Percentiles rank a stretch among this genome's conserved stretches.
Conservation (phyloP, 2,888 invertebrate genomes). For the Eupithecia subfuscata region DNA sequence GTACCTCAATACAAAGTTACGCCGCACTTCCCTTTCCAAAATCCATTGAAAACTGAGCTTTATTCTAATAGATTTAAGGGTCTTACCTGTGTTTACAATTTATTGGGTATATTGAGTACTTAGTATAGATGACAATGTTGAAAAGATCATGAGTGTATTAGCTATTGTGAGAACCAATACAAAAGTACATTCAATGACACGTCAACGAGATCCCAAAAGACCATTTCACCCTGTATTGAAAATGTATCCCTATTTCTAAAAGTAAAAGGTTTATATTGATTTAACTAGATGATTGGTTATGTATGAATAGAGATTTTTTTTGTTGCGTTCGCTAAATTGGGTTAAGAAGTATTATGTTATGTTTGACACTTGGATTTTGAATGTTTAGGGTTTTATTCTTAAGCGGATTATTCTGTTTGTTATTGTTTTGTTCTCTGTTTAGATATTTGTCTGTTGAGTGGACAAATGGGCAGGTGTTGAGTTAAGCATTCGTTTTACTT, state of each 20-base stretch:
- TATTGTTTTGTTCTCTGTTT: conserved; percentile 60
- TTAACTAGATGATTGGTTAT: conserved; percentile 27
- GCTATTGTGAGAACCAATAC: conserved; percentile 68
- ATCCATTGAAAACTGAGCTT: conserved; percentile 35
- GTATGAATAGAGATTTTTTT: conserved; percentile 54
- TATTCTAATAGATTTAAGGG: conserved; percentile 19
- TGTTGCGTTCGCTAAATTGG: conserved; percentile 68
- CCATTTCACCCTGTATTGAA: conserved; percentile 36
- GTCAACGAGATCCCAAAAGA: conserved; percentile 66
- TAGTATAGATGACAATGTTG: conserved; percentile 80
- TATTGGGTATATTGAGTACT: conserved; percentile 58
- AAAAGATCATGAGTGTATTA: conserved; percentile 81
- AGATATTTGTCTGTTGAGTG: conserved; percentile 34
- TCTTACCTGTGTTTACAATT: background rate
- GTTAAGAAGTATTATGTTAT: conserved; percentile 61
- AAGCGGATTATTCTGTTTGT: conserved; percentile 71
- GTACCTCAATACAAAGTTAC: conserved; percentile 47
- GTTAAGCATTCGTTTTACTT: conserved; percentile 24
- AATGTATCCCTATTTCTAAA: conserved; percentile 38
- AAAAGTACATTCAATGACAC: conserved; percentile 68
- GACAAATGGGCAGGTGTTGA: conserved; percentile 35
- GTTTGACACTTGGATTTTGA: conserved; percentile 66
- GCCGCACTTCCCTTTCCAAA: conserved; percentile 17
- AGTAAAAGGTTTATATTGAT: conserved; percentile 34
- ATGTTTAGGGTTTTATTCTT: conserved; percentile 70